These are phyloP conservation scores for Epinephelus malabaricus DNA, from an alignment of 2,797 vertebrate genomes.

Conservation along the genomic window DNA sequence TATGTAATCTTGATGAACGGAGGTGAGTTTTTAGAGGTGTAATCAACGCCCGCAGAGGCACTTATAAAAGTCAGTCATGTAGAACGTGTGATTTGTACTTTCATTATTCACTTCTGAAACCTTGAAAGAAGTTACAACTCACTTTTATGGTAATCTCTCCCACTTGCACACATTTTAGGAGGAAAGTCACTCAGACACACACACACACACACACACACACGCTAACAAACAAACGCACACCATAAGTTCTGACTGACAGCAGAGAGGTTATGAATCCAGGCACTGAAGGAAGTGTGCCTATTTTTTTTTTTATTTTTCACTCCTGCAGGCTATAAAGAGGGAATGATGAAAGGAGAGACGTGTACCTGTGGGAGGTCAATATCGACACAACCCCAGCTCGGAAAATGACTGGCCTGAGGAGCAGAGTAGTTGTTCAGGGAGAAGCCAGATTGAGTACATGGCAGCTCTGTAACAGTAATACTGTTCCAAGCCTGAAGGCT, in stretches of 20 bases:
- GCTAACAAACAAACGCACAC: constrained; percentile 40
- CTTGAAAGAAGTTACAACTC: constrained; percentile 22
- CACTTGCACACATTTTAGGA: not conserved
- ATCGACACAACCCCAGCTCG: constrained; percentile 73
- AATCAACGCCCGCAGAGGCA: too few relatives aligned
- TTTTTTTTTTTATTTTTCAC: constrained; percentile 45
- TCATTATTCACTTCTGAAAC: constrained; percentile 24
- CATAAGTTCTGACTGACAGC: constrained; percentile 64
- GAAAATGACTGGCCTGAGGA: constrained; percentile 79
- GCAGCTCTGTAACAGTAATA: constrained; percentile 69
- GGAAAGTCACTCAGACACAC: constrained; percentile 10
- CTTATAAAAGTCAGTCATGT: constrained; percentile 2
- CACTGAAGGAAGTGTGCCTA: constrained; percentile 34
- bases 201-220: not conserved
- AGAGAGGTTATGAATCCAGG: constrained; percentile 56
- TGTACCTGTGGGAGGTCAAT: constrained; percentile 78
- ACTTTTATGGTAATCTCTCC: constrained; percentile 32
- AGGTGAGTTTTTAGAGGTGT: too few relatives aligned
- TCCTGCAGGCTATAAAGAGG: constrained; percentile 58
- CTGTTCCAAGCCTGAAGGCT: constrained; percentile 69
- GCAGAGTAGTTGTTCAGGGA: constrained; percentile 67
- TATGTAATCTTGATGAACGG: too few relatives aligned
- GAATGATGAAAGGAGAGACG: constrained; percentile 67
- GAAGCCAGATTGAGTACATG: constrained; percentile 72
- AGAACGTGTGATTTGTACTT: constrained; percentile 9